Conservation (phyloP, 2,888 invertebrate genomes). For the Noctuana brunneofusca region DNA sequence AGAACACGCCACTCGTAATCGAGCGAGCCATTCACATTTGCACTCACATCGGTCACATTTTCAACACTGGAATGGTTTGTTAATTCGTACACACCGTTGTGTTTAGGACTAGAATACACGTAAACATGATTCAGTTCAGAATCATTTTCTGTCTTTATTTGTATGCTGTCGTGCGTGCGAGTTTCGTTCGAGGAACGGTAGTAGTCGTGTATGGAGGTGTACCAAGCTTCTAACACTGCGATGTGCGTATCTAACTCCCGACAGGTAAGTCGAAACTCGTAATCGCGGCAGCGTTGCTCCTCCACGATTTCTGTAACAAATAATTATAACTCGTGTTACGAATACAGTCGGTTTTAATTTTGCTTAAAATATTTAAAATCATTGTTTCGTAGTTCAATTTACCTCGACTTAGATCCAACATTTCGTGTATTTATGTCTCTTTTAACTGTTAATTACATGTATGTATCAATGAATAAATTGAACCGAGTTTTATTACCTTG, state of each 20-base stretch:
- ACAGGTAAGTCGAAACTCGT: constrained; percentile 84
- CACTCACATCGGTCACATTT: constrained; percentile 47
- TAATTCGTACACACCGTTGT: constrained; percentile 68
- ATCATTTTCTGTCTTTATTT: constrained; percentile 68
- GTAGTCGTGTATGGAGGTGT: constrained; percentile 69
- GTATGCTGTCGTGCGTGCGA: constrained; percentile 46
- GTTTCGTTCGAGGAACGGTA: constrained; percentile 54
- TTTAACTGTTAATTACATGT: constrained; percentile 12
- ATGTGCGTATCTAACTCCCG: constrained; percentile 84
- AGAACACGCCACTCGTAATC: constrained; percentile 41
- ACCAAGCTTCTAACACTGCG: constrained; percentile 85
- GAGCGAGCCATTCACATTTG: constrained; percentile 42
- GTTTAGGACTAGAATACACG: constrained; percentile 75
- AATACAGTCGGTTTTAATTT: no score
- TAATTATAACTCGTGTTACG: no score
- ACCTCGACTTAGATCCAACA: no score
- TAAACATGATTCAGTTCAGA: constrained; percentile 69
- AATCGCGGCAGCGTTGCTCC: constrained; percentile 84
- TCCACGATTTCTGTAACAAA: constrained; percentile 85
- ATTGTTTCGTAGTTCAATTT: no score
- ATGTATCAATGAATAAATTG: no score
- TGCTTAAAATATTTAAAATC: no score
- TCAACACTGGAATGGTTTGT: constrained; percentile 62
- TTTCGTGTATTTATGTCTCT: neutral
- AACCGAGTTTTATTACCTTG: no score